phyloP scores from a whole-genome alignment of 2,113 vertebrate species.

The Myiopsitta monachus region DNA sequence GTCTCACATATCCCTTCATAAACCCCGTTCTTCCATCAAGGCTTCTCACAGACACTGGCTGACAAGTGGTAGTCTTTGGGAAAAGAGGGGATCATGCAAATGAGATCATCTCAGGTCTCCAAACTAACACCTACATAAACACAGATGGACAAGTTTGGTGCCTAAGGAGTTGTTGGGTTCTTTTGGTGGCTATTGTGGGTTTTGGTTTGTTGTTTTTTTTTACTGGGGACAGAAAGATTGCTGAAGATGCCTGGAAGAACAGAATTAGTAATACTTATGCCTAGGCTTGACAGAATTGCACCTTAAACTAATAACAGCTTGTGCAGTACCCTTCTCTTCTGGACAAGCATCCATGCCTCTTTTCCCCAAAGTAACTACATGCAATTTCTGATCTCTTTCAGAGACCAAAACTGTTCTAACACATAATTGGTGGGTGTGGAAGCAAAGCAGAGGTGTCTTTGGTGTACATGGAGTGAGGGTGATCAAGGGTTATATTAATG shows the following conservation, averaged over 20 bases:
- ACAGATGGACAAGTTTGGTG: not conserved
- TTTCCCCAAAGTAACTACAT: not conserved
- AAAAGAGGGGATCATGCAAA: not conserved
- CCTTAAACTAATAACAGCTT: not conserved
- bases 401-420: not conserved
- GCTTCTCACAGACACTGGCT: not conserved
- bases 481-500: not conserved
- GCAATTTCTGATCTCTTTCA: not conserved
- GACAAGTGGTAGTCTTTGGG: not conserved
- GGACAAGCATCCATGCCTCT: not conserved
- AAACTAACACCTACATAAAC: not conserved
- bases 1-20: not conserved
- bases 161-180: accelerated
- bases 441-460: not conserved
- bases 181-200: not conserved
- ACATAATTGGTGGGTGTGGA: not conserved
- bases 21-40: not conserved
- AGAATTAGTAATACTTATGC: not conserved
- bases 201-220: not conserved
- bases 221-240: not conserved
- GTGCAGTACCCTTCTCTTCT: not conserved
- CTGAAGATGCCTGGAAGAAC: not conserved
- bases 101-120: not conserved
- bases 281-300: not conserved
- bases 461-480: not conserved